phyloP scores from a whole-genome alignment of 2,113 vertebrate species.

The Prinia subflava region DNA sequence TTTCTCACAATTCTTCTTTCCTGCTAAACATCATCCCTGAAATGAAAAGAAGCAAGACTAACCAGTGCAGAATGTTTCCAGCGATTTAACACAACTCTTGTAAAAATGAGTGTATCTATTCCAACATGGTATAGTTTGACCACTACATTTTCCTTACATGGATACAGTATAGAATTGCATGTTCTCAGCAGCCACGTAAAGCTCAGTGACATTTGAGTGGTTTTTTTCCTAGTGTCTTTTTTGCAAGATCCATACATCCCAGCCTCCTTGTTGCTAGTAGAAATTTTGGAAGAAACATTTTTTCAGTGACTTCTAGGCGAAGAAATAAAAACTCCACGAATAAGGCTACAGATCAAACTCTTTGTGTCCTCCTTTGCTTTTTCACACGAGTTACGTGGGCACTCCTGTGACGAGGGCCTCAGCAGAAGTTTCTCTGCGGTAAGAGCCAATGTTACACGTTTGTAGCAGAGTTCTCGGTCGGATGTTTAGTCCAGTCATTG shows the following conservation, averaged over 20 bases:
- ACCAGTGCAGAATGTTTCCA: slow-evolving; percentile 64
- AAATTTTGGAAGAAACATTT: slow-evolving; percentile 74
- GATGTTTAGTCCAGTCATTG: slow-evolving; percentile 73
- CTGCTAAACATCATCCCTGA: slow-evolving; percentile 7
- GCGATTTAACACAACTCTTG: slow-evolving; percentile 51
- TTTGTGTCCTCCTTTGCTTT: slow-evolving; percentile 69
- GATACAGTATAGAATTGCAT: slow-evolving; percentile 66
- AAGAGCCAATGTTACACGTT: slow-evolving; percentile 63
- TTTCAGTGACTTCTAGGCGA: slow-evolving; percentile 71
- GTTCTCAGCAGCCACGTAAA: slow-evolving; percentile 65
- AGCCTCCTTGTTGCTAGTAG: slow-evolving; percentile 68
- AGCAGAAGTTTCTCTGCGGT: slow-evolving; percentile 56
- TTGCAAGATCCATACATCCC: slow-evolving; percentile 70
- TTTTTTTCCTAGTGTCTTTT: slow-evolving; percentile 47
- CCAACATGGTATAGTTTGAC: slow-evolving; percentile 36
- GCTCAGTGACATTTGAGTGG: slow-evolving; percentile 64
- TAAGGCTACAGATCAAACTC: slow-evolving; percentile 90
- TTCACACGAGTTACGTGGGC: slow-evolving; percentile 51
- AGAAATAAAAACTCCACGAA: slow-evolving; percentile 80
- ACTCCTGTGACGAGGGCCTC: slow-evolving; percentile 51
- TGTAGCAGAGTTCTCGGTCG: slow-evolving; percentile 70
- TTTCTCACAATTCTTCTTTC: slow-evolving; percentile 33
- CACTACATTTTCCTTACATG: slow-evolving; percentile 37
- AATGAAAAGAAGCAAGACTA: slow-evolving; percentile 63
- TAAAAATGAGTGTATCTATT: slow-evolving; percentile 61